phyloP scores from a whole-genome alignment of 2,113 vertebrate species.

The Noturus placidus region DNA sequence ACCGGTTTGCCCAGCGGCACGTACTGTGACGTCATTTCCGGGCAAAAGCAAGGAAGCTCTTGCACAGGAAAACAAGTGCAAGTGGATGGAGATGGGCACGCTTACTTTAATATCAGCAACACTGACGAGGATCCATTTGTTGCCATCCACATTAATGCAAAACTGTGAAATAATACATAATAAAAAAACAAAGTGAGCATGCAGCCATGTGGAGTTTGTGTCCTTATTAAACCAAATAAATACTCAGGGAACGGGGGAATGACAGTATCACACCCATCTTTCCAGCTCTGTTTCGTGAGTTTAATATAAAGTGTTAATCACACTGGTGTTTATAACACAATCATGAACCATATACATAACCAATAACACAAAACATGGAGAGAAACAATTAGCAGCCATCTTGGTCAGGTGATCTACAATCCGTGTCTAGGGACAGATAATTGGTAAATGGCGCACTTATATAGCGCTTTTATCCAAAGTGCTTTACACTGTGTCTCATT shows the following conservation, averaged over 20 bases:
- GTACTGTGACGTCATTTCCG: conserved; percentile 93
- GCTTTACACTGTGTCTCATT: too few species aligned
- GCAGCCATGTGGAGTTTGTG: neutral
- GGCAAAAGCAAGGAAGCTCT: conserved; percentile 72
- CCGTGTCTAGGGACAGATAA: too few species aligned
- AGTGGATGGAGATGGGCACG: conserved; percentile 74
- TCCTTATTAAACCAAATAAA: neutral
- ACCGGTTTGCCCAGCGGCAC: conserved; percentile 85
- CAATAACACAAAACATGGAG: neutral
- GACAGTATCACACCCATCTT: neutral
- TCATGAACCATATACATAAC: neutral
- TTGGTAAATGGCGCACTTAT: too few species aligned
- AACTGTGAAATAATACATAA: conserved; percentile 60
- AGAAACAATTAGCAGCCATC: neutral
- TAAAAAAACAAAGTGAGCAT: neutral
- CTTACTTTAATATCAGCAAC: conserved; percentile 81
- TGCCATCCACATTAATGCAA: conserved; percentile 82
- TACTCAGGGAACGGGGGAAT: neutral
- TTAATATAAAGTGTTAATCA: neutral
- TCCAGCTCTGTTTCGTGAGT: neutral
- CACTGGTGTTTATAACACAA: too few species aligned
- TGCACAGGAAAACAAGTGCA: conserved; percentile 82
- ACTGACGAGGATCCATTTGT: conserved; percentile 83
- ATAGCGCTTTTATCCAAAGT: too few species aligned
- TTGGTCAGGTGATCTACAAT: neutral